Conservation (phyloP, 2,113 vertebrate species). For the Lepidothrix coronata region DNA sequence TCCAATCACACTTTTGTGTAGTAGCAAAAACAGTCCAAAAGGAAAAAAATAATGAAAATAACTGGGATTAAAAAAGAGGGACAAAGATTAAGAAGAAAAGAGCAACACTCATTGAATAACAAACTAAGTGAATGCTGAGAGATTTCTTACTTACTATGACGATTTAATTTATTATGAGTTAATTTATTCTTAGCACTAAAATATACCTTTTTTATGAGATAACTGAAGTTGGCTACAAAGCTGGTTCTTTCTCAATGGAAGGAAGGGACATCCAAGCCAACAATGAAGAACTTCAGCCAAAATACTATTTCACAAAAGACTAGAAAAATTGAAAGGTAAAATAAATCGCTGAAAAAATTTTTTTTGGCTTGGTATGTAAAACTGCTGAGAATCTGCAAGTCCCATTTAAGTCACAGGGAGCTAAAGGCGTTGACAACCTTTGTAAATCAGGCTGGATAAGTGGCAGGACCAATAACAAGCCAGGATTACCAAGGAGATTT, state of each 20-base stretch:
- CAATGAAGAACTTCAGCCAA: neutral
- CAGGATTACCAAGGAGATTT: neutral
- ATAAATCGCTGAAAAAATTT: conserved; percentile 10
- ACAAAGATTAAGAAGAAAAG: neutral
- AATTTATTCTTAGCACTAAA: neutral
- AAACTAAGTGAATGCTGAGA: neutral
- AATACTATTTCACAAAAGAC: neutral
- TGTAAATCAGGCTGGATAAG: neutral
- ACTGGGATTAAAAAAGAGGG: neutral
- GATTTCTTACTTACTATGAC: neutral
- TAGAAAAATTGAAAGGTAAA: neutral
- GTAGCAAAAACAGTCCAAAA: neutral
- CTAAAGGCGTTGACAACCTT: neutral
- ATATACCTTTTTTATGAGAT: neutral
- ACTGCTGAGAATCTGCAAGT: neutral
- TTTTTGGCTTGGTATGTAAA: conserved; percentile 32
- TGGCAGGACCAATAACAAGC: neutral
- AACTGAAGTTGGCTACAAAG: neutral
- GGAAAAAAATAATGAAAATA: neutral
- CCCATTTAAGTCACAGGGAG: neutral
- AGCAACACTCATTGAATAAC: neutral
- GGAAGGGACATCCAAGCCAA: neutral
- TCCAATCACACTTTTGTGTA: neutral
- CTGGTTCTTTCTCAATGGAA: neutral
- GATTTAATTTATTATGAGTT: neutral